Evolutionary conservation across 2,113 vertebrate genomes (phyloP), one percentile per base, ranked within the genome.

Genomic region (Coreoperca whiteheadi): DNA sequence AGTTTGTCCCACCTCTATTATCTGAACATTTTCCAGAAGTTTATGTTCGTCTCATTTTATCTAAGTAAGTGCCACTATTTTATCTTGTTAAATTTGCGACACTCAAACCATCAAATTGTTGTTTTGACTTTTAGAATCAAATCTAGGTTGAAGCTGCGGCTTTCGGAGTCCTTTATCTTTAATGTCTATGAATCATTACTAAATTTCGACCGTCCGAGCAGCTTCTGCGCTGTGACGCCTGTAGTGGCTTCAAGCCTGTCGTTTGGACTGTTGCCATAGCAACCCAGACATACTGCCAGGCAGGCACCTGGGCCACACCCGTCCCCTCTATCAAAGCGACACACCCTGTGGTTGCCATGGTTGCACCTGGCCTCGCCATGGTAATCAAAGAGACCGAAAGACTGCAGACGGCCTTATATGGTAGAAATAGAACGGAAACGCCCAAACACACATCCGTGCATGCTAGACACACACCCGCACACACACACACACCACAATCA

Each of bases 291-390:
- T 3, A 54, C 59, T 60, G 39, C 54, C 67, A 69, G 50, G 21
- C 54, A 59, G n/a, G 70, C 75, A 87, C 80, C 81, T 80, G 77
- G 61, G 68, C 74, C 76, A 69, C 83, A 8, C 85, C 86, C 51
- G 28, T 14, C 14, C 18, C 48, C 4, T 6, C 51, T 67, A 56
- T 85, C 85, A 65, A 3, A 37, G 56, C 0, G 69, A 84, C 90
- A 91, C 90, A 50, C 91, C 90, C 90, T 32, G 74, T n/a, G 30
- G 82, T 87, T 82, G 69, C 75, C 84, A 76, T 74, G 82, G 82
- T 54, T 50, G 23, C 70, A 66, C 72, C 77, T 68, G 64, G 48
- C 34, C 53, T 32, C 14, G 2, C 41, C 65, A 65, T 5, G 1
- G 74, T 71, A 83, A 88, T 79, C 57, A 63, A 66, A 68, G 51